Percentiles rank a stretch among this genome's conserved stretches.
Evolutionary conservation across 1,140 invertebrate genomes (phyloP).

Genomic region (Magallana angulata): DNA sequence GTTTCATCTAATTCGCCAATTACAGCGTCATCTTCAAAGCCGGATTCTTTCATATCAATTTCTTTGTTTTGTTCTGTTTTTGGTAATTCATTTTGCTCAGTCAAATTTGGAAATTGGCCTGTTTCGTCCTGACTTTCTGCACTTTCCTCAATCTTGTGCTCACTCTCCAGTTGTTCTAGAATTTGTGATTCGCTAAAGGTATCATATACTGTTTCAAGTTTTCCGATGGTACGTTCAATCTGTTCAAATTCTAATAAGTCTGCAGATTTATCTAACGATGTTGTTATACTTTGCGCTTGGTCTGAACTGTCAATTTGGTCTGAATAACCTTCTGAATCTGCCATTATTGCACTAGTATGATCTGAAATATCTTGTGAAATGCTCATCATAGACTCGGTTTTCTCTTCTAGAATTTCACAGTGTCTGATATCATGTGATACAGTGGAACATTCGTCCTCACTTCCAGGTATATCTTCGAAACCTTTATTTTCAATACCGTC

Average conservation of each 20-base stretch:
- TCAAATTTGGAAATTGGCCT: too few relatives aligned
- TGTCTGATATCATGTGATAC: background rate
- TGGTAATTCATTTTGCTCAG: too few relatives aligned
- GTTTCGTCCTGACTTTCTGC: too few relatives aligned
- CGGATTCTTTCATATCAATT: slow-evolving; percentile 8
- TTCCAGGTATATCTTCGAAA: background rate
- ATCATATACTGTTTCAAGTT: slow-evolving; percentile 39
- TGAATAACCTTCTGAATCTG: slow-evolving; percentile 26
- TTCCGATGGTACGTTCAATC: slow-evolving; percentile 1
- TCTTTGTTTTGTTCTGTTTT: slow-evolving; percentile 8
- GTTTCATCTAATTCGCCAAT: slow-evolving; percentile 30
- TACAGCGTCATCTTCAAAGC: slow-evolving; percentile 19
- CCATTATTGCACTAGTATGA: slow-evolving; percentile 17
- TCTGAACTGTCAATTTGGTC: slow-evolving; percentile 20
- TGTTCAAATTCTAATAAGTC: slow-evolving; percentile 36
- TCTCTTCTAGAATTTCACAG: slow-evolving; percentile 5
- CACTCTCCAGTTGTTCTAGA: slow-evolving; percentile 40
- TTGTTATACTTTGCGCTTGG: slow-evolving; percentile 1
- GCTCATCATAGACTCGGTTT: background rate
- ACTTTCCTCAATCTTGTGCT: background rate
- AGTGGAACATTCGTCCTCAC: background rate
- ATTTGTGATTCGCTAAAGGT: slow-evolving; percentile 41
- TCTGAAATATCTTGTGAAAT: slow-evolving; percentile 31
- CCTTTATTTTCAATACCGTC: slow-evolving; percentile 37
- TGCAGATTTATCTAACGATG: slow-evolving; percentile 24